Percentiles rank a stretch among this genome's conserved stretches.
phyloP scores from a whole-genome alignment of 2,888 invertebrate genomes.

The Synergus itoensis region DNA sequence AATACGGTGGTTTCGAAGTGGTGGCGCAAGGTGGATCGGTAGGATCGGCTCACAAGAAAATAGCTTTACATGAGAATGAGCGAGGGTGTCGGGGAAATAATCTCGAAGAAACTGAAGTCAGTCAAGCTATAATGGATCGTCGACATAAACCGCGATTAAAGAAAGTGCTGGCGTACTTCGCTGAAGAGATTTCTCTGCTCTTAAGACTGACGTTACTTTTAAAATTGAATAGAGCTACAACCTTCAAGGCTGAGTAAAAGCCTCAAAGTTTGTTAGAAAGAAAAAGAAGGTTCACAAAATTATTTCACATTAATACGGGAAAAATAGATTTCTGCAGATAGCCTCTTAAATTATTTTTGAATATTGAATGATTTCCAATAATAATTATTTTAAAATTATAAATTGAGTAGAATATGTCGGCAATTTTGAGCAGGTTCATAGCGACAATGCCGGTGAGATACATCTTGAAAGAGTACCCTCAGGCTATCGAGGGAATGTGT shows the following conservation, averaged over 20 bases:
- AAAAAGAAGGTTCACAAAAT: no score
- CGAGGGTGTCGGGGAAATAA: slow-evolving; percentile 54
- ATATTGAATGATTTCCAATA: no score
- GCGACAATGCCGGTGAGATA: not conserved
- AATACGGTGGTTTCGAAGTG: slow-evolving; percentile 50
- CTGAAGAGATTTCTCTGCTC: not conserved
- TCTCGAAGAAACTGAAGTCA: slow-evolving; percentile 50
- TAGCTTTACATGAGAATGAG: slow-evolving; percentile 71
- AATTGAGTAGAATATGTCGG: no score
- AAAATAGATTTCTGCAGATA: no score
- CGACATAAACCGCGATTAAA: slow-evolving; percentile 67
- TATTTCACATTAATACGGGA: no score
- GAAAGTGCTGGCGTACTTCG: slow-evolving; percentile 51
- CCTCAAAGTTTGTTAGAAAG: not conserved
- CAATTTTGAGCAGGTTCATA: no score
- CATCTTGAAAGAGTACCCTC: not conserved
- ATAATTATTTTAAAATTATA: no score
- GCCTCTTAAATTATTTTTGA: no score
- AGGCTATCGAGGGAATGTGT: slow-evolving; percentile 49
- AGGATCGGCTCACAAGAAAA: slow-evolving; percentile 57
- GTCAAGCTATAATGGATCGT: slow-evolving; percentile 66
- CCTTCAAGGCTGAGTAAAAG: not conserved
- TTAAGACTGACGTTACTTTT: slow-evolving; percentile 40
- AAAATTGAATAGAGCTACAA: slow-evolving; percentile 40
- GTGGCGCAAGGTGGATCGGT: slow-evolving; percentile 51